Evolutionary conservation across 2,888 invertebrate genomes (phyloP).

Genomic region (Operophtera brumata): DNA sequence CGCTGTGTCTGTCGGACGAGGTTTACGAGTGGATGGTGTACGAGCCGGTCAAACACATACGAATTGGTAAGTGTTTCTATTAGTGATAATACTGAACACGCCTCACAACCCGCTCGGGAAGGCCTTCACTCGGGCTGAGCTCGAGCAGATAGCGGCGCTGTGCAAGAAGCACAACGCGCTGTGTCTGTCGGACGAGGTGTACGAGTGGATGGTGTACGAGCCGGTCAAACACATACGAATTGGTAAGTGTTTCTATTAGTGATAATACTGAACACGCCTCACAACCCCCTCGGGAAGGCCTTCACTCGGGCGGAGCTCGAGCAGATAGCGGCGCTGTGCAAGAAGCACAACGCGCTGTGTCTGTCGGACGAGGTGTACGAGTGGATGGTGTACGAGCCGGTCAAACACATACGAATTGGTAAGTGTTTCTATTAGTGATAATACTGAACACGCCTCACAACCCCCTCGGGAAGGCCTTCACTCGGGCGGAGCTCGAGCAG

Average conservation of each 20-base stretch:
- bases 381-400: slow-evolving; percentile 94
- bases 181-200: slow-evolving; percentile 98
- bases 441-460: slow-evolving; percentile 99
- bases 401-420: slow-evolving; percentile 94
- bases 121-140: slow-evolving; percentile 85
- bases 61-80: no score
- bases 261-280: slow-evolving; percentile 97
- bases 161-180: slow-evolving; percentile 96
- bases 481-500: slow-evolving; percentile 83
- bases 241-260: no score
- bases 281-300: slow-evolving; percentile 98
- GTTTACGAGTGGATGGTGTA: slow-evolving; percentile 99
- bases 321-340: slow-evolving; percentile 92
- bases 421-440: no score
- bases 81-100: slow-evolving; percentile 97
- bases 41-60: slow-evolving; percentile 89
- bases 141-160: slow-evolving; percentile 89
- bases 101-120: slow-evolving; percentile 99
- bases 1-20: slow-evolving; percentile 96
- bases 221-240: slow-evolving; percentile 93
- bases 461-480: slow-evolving; percentile 95
- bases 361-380: slow-evolving; percentile 99
- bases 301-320: slow-evolving; percentile 85
- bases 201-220: slow-evolving; percentile 97
- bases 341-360: slow-evolving; percentile 94